These are phyloP conservation scores for Acleris laterana DNA, from an alignment of 2,888 invertebrate species.

Conservation along the genomic window DNA sequence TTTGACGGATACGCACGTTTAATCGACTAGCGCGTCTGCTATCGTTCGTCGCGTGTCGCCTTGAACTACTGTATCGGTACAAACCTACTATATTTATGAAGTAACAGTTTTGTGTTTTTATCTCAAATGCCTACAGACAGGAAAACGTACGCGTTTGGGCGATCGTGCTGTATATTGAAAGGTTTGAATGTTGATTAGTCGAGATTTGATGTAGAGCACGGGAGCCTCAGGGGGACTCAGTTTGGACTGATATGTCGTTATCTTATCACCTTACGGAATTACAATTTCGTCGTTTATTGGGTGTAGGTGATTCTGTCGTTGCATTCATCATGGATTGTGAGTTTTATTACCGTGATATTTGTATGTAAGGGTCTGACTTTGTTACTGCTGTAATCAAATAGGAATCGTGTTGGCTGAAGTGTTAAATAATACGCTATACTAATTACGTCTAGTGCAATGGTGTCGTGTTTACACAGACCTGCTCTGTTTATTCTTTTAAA, in stretches of 20 bases:
- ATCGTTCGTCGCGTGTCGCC: neutral
- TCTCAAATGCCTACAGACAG: constrained; percentile 2
- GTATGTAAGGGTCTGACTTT: neutral
- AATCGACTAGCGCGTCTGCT: constrained; percentile 5
- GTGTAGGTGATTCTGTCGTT: constrained; percentile 52
- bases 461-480: too few relatives aligned
- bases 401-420: neutral
- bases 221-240: constrained; percentile 43
- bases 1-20: neutral
- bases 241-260: constrained; percentile 52
- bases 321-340: constrained; percentile 62
- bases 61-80: neutral
- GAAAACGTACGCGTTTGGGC: constrained; percentile 12
- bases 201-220: neutral
- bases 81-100: neutral
- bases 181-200: constrained; percentile 40
- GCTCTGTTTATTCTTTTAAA: too few relatives aligned
- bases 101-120: constrained; percentile 14
- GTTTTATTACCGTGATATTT: constrained; percentile 43
- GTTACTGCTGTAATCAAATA: neutral
- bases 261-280: constrained; percentile 64
- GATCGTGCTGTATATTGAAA: constrained; percentile 6
- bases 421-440: too few relatives aligned
- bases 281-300: constrained; percentile 54
- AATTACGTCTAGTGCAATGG: too few relatives aligned